Evolutionary conservation across 2,113 vertebrate genomes (phyloP), one percentile per base, ranked within the genome.

Genomic region (Eonycteris spelaea): DNA sequence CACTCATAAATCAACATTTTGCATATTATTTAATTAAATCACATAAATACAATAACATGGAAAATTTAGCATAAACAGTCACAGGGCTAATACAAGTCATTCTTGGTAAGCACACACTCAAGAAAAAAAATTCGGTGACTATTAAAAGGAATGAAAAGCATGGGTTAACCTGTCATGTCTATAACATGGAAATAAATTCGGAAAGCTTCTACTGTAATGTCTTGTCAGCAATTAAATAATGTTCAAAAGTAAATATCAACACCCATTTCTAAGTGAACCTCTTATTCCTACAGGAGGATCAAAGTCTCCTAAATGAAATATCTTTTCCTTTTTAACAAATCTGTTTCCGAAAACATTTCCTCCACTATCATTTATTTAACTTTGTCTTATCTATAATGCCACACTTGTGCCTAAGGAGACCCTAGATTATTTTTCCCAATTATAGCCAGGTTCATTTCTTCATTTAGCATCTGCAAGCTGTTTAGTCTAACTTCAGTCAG

Each of bases 11-110:
- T 94, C 59, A 94, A 68, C 21, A 22, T 75, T 90, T 96, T 88
- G 55, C n/a, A 80, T 68, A 45, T 90, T 90, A 78, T 19, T 92
- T 95, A 88, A 91, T 80, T 78, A 89, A 75, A 68, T 77, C 3
- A 7, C 38, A 88, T 82, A 71, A 92, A 92, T 94, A 77, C 74
- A 82, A 63, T 91, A 94, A 59, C 4, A 28, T 57, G 28, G 35
- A 24, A 33, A 83, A 86, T n/a, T 38, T 51, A 82, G 18, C 40
- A 82, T 75, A 51, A 82, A 26, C 0, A 88, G 12, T 68, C 73
- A 86, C 8, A 63, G 18, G 30, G 87, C 26, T 82, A 33, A 19
- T 6, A 68, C 2, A 70, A 35, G 3, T 21, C 38, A 84, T 84
- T 83, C 28, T 73, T 70, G 22, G 16, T 80, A 86, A 85, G 21